Base-by-base conservation (phyloP, 2,888 invertebrate species). In the Perdita meconis region DNA sequence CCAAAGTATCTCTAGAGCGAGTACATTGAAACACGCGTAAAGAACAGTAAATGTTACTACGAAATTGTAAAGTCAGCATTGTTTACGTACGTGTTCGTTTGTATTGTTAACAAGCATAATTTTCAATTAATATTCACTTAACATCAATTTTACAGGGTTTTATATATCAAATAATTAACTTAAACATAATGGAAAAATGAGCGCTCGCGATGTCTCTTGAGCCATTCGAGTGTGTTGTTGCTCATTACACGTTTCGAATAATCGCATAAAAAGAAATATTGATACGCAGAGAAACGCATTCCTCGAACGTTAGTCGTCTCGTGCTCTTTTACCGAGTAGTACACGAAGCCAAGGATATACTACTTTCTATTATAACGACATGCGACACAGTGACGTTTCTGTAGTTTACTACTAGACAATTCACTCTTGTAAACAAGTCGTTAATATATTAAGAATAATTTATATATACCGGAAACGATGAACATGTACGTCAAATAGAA, bases 341-440 rank as follows among this genome's bases (percentile, higher is more conserved):
- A 60, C 53, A 63, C 50, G 40, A 77, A 68, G 69, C 68, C 70
- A 76, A 81, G 70, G 65, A 74, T 57, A 74, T 57, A 71, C 60
- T 72, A 69, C 66, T 82, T 82, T 83, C 68, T 82, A 30, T 80
- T 50, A 80, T 75, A 80, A 56, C 47, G 34, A 56, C 47, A 36
- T 78, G 57, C 13, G 51, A 63, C 47, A 68, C 16, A 40, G 10
- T 65, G 55, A 65, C 55, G 22, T 51, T 60, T 75, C 64, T 71
- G 65, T 72, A 68, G 65, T 63, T 75, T 65, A 53, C 59, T 68
- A 71, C 61, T 78, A 78, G 47, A 57, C 56, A 56, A 66, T 24
- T 64, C 61, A 51, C 50, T 50, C 19, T 66, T 60, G 55, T 78
- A 22, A 19, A 56, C 8, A 72, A 60, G 22, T 16, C 34, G 19